Evolutionary conservation across 2,888 invertebrate species (phyloP).

Genomic region (Eristalis intricaria): DNA sequence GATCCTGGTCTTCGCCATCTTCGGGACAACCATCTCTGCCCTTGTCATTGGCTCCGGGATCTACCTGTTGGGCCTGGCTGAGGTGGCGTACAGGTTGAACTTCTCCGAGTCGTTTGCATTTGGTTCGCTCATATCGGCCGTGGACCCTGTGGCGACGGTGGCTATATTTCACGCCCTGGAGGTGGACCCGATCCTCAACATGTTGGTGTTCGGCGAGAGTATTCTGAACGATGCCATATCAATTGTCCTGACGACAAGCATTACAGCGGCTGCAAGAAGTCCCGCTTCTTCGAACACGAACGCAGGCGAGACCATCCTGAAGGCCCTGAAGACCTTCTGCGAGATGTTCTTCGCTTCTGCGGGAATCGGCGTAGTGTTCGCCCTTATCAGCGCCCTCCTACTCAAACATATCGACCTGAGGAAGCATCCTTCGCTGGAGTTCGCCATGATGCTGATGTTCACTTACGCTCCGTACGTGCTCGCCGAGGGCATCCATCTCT

Average conservation of each 20-base stretch:
- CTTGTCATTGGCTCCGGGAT: constrained; percentile 98
- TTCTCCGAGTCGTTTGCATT: constrained; percentile 99
- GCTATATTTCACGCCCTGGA: constrained; percentile 99
- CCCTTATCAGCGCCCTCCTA: constrained; percentile 94
- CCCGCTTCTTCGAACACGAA: constrained; percentile 83
- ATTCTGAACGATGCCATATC: constrained; percentile 98
- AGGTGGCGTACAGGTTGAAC: constrained; percentile 93
- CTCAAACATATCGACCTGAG: constrained; percentile 97
- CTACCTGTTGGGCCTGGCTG: constrained; percentile 95
- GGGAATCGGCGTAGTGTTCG: constrained; percentile 97
- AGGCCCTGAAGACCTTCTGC: constrained; percentile 94
- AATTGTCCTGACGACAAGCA: constrained; percentile 97
- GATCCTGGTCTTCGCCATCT: constrained; percentile 97
- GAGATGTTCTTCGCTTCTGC: constrained; percentile 99
- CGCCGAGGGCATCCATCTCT: constrained; percentile 97
- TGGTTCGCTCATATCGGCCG: constrained; percentile 97
- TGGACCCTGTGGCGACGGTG: constrained; percentile 99
- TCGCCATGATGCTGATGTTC: constrained; percentile 99
- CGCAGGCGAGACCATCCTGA: constrained; percentile 91
- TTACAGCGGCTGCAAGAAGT: constrained; percentile 87
- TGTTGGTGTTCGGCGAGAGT: constrained; percentile 97
- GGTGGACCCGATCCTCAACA: constrained; percentile 98
- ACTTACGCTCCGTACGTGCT: constrained; percentile 99
- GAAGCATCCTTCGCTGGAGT: constrained; percentile 98
- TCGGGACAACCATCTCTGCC: constrained; percentile 98